phyloP scores from a whole-genome alignment of 2,888 invertebrate species.

The Ferrisia virgata region DNA sequence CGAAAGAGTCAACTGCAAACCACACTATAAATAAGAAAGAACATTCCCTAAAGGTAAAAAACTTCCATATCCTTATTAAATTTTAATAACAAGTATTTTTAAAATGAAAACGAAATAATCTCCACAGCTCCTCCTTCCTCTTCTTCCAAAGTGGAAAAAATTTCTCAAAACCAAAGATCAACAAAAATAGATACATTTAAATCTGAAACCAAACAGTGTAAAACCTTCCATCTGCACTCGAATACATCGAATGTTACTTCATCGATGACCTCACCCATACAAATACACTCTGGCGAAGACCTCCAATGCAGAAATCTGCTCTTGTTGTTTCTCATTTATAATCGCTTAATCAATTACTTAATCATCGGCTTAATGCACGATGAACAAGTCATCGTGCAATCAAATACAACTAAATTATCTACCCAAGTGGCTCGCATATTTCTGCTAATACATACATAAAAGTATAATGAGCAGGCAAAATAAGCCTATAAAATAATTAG shows the following conservation, averaged over 20 bases:
- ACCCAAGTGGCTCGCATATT: background rate
- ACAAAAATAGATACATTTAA: no score
- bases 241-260: no score
- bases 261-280: background rate
- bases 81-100: no score
- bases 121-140: no score
- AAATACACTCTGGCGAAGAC: background rate
- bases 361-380: background rate
- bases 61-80: no score
- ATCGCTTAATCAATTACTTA: background rate
- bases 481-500: background rate
- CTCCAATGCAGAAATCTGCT: background rate
- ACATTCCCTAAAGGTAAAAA: no score
- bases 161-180: no score
- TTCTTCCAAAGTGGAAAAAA: no score
- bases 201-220: no score
- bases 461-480: background rate
- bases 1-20: no score
- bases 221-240: background rate
- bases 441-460: background rate
- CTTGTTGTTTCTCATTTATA: background rate
- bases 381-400: background rate
- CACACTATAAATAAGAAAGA: no score
- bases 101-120: no score
- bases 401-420: background rate